Percentiles rank a stretch among this genome's conserved stretches.
Evolutionary conservation across 2,888 invertebrate species (phyloP).

Genomic region (Brenthis daphne): DNA sequence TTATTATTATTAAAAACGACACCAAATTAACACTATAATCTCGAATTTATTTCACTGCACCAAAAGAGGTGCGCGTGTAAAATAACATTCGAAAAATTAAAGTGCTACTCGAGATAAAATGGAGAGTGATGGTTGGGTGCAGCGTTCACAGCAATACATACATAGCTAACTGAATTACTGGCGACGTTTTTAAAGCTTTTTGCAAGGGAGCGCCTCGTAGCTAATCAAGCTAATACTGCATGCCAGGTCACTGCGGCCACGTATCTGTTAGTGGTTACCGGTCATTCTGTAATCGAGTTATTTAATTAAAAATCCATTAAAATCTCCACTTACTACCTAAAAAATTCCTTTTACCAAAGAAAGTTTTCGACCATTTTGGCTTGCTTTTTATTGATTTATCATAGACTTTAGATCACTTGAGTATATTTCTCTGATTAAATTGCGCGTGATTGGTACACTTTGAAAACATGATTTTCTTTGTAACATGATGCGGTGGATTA

Average conservation of each 20-base stretch:
- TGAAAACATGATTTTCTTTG: not conserved
- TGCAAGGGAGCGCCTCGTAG: conserved; percentile 61
- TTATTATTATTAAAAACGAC: no score
- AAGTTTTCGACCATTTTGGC: no score
- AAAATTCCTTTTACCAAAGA: not conserved
- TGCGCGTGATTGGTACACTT: no score
- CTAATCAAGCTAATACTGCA: conserved; percentile 72
- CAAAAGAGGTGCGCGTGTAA: conserved; percentile 1
- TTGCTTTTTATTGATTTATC: no score
- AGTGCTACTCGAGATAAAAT: conserved; percentile 30
- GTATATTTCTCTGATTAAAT: no score
- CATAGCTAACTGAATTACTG: conserved; percentile 68
- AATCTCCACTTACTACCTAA: conserved; percentile 14
- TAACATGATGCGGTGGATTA: not conserved
- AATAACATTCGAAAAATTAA: conserved; percentile 22
- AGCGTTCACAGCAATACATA: conserved; percentile 45
- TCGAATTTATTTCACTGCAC: no score
- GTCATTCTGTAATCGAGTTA: conserved; percentile 47
- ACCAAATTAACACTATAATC: no score
- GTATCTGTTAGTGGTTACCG: conserved; percentile 39
- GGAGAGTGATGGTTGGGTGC: conserved; percentile 51
- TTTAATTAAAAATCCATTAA: conserved; percentile 52
- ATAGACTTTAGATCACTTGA: no score
- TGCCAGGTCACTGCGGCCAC: conserved; percentile 56
- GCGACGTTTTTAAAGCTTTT: conserved; percentile 77